Evolutionary conservation across 2,797 vertebrate genomes (phyloP), one percentile per base, ranked within the genome.

Genomic region (Anguilla obscura): DNA sequence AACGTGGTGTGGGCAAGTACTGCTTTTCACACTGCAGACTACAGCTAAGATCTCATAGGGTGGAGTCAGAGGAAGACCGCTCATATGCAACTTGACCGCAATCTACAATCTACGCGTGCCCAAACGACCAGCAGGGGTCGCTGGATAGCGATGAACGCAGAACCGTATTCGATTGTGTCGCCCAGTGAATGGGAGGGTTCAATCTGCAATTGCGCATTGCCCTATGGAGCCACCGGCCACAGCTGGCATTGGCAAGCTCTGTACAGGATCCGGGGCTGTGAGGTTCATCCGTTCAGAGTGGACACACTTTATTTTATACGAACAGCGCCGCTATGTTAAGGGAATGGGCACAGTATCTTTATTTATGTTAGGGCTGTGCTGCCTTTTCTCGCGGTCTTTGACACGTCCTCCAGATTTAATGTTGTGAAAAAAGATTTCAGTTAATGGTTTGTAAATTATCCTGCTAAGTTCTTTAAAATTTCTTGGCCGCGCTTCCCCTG

Each of bases 361-460:
- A 50, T n/a, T 82, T 50, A 16, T 40, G 18, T 14, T 74, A 21
- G 9, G 40, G 40, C 33, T 80, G 18, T 45, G 40, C 76, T 48
- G 36, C 40, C 14, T 48, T 45, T 9, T 48, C 40, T 45, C 33
- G 3, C 74, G 40, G 79, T 82, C 79, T 82, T 48, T 82, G 18
- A 50, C 40, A 82, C 2, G 21, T n/a, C 45, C 45, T 50, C 79
- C 79, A 82, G 79, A 18, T 48, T 50, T 82, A 82, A 82, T 50
- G 79, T 12, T 10, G 45, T 50, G 79, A n/a, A 82, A 82, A 82
- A 82, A 50, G 2, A 48, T 24, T n/a, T n/a, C 24, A 45, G 79
- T 48, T 50, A 82, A n/a, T 50, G 79, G 79, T 82, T 82, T 50
- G 79, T 82, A n/a, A 82, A 82, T 48, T 82, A 82, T 50, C 45